Percentiles rank a stretch among this genome's conserved stretches.
Conservation (phyloP, 2,797 vertebrate genomes). For the Hemibagrus guttatus region DNA sequence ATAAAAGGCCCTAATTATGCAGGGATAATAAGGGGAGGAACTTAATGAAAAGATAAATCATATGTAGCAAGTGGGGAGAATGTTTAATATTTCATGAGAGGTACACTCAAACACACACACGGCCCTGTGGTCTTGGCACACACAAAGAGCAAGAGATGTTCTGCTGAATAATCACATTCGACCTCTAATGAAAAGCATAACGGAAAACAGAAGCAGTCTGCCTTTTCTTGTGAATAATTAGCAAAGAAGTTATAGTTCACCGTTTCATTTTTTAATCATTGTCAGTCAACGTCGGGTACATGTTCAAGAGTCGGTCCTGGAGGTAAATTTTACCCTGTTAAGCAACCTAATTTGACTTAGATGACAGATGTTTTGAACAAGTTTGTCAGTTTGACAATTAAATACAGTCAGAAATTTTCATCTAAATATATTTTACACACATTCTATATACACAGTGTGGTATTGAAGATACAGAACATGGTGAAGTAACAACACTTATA, state of each 20-base stretch:
- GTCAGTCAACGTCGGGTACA: constrained; percentile 20
- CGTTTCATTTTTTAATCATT: constrained; percentile 16
- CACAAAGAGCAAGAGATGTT: constrained; percentile 43
- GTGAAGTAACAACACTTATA: not conserved
- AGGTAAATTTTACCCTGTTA: constrained; percentile 4
- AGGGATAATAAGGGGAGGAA: constrained; percentile 51
- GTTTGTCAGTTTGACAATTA: not conserved
- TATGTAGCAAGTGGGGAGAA: constrained; percentile 53
- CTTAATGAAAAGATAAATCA: constrained; percentile 62
- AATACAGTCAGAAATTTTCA: not conserved
- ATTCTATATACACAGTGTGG: not conserved
- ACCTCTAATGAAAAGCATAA: constrained; percentile 49
- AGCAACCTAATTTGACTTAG: not conserved
- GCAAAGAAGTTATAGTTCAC: constrained; percentile 4
- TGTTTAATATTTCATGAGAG: constrained; percentile 59
- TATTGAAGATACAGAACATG: not conserved
- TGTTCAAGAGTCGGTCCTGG: not conserved
- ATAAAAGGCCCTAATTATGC: constrained; percentile 57
- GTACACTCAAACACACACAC: constrained; percentile 51
- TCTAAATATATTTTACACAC: not conserved
- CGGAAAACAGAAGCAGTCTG: constrained; percentile 15
- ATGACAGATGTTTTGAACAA: not conserved
- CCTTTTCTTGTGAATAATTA: constrained; percentile 35
- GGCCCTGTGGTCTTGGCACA: constrained; percentile 38
- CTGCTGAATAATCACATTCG: constrained; percentile 60